Conservation (phyloP, 2,113 vertebrate genomes). For the zebrafish (Danio rerio) region DNA sequence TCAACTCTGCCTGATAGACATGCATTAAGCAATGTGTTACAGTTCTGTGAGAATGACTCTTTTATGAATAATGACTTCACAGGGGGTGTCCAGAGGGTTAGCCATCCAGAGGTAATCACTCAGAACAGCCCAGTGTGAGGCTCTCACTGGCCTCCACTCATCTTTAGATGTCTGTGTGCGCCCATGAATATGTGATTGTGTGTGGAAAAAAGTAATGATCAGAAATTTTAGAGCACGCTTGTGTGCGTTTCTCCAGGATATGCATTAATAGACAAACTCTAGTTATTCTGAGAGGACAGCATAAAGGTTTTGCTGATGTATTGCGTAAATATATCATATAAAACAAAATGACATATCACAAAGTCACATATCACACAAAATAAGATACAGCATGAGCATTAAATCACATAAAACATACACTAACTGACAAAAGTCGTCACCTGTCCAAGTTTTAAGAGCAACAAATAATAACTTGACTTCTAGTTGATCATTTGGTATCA, state of each 20-base stretch:
- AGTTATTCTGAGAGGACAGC: not conserved
- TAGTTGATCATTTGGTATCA: too few species aligned
- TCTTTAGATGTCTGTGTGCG: not conserved
- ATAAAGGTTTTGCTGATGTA: not conserved
- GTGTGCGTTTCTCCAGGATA: not conserved
- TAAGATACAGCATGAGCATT: too few species aligned
- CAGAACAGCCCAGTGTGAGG: slow-evolving; percentile 71
- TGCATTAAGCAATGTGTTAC: not conserved
- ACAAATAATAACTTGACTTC: too few species aligned
- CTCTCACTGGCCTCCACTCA: slow-evolving; percentile 63
- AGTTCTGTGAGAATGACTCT: slow-evolving; percentile 51
- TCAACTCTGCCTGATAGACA: not conserved
- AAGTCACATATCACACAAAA: too few species aligned
- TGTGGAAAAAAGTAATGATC: not conserved
- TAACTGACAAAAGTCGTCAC: too few species aligned
- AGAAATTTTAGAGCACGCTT: not conserved
- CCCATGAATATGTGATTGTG: not conserved
- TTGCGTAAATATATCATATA: not conserved
- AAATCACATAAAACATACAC: too few species aligned
- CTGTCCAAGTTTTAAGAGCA: too few species aligned
- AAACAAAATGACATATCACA: too few species aligned
- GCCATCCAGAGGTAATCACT: slow-evolving; percentile 72
- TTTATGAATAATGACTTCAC: slow-evolving; percentile 72
- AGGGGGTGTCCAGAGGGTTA: slow-evolving; percentile 69
- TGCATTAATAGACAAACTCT: not conserved